phyloP scores from a whole-genome alignment of 2,113 vertebrate species.

The Ceyx margarethae region DNA sequence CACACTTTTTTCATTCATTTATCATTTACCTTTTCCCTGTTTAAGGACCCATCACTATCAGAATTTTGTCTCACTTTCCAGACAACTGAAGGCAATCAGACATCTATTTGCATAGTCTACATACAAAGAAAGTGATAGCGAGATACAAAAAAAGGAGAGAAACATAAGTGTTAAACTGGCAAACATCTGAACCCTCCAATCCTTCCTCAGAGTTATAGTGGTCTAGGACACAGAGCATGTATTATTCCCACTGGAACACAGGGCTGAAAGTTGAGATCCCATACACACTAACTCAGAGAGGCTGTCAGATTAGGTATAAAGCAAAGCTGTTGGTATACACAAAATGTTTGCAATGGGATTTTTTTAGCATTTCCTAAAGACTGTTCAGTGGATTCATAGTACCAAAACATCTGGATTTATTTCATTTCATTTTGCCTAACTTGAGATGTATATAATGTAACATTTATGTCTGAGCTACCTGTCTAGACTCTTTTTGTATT shows the following conservation, averaged over 20 bases:
- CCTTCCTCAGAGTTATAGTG: background rate
- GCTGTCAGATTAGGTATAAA: background rate
- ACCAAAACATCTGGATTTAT: slow-evolving; percentile 26
- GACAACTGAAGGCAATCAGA: background rate
- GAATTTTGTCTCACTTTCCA: background rate
- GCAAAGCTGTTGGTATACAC: background rate
- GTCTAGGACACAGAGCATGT: background rate
- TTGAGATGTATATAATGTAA: background rate
- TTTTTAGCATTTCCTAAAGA: background rate
- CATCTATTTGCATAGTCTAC: background rate
- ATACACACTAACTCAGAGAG: background rate
- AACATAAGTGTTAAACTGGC: background rate
- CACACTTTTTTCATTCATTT: background rate
- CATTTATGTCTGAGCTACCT: background rate
- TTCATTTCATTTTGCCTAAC: background rate
- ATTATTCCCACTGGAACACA: background rate
- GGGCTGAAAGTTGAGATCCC: background rate
- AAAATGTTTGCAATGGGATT: background rate
- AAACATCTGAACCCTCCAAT: background rate
- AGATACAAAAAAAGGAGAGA: background rate
- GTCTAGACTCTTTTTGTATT: slow-evolving; percentile 15
- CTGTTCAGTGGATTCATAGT: background rate
- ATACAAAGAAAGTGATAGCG: background rate
- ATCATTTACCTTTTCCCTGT: background rate
- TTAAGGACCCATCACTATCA: background rate